phyloP scores from a whole-genome alignment of 2,888 invertebrate genomes.

The Pinctada fucata region DNA sequence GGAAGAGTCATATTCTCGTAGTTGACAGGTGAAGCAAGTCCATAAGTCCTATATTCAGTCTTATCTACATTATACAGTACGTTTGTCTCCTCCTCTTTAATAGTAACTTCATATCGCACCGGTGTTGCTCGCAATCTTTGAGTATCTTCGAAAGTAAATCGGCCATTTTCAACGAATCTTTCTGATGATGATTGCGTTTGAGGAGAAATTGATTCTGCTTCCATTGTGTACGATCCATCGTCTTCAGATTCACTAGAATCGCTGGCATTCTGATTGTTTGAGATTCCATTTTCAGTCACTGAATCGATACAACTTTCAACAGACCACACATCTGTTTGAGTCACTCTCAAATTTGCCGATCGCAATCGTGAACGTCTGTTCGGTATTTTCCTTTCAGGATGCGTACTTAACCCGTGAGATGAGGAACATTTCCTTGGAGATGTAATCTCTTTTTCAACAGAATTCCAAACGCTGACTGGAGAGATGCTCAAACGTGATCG shows the following conservation, averaged over 20 bases:
- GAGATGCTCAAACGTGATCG: constrained; percentile 47
- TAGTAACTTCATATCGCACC: constrained; percentile 62
- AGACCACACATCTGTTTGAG: constrained; percentile 55
- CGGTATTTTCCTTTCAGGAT: constrained; percentile 1
- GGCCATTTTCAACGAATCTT: constrained; percentile 34
- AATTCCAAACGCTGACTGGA: constrained; percentile 60
- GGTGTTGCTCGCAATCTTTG: constrained; percentile 41
- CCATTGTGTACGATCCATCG: constrained; percentile 52
- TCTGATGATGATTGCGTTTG: constrained; percentile 31
- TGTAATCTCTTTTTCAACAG: constrained; percentile 45
- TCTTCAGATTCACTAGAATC: constrained; percentile 27
- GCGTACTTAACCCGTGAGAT: constrained; percentile 23
- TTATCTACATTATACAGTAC: constrained; percentile 66
- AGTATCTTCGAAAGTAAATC: constrained; percentile 24
- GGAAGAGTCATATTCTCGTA: constrained; percentile 46
- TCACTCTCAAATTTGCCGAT: constrained; percentile 21
- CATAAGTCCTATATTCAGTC: constrained; percentile 64
- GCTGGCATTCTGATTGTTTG: constrained; percentile 23
- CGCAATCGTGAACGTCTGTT: constrained; percentile 15
- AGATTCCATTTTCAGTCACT: no score
- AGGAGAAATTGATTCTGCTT: constrained; percentile 53
- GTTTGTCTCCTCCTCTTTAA: constrained; percentile 65
- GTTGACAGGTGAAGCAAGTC: constrained; percentile 48
- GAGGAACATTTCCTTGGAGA: constrained; percentile 18
- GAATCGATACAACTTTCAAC: constrained; percentile 39